phyloP scores from a whole-genome alignment of 2,888 invertebrate genomes.

The Aleiodes leptofemur region DNA sequence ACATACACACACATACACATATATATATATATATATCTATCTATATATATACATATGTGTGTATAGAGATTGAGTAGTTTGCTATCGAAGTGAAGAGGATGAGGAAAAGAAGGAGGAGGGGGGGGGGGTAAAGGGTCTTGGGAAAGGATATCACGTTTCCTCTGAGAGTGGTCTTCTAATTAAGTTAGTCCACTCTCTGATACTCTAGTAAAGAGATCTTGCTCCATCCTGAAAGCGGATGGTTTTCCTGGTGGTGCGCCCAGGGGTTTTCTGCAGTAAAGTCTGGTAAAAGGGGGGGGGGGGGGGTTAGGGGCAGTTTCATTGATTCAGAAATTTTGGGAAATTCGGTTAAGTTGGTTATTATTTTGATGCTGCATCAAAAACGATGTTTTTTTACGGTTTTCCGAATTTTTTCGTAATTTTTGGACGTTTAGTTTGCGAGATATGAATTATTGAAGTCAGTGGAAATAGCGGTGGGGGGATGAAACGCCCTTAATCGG shows the following conservation, averaged over 20 bases:
- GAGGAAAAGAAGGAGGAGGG: no score
- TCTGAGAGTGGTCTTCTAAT: conserved; percentile 61
- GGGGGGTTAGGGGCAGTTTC: neutral
- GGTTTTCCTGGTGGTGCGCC: conserved; percentile 41
- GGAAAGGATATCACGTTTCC: conserved; percentile 57
- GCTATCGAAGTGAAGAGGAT: neutral
- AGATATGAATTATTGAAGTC: no score
- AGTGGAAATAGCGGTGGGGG: no score
- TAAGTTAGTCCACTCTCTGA: conserved; percentile 60
- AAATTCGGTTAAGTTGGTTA: neutral
- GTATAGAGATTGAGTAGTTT: conserved; percentile 24
- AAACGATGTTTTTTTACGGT: no score
- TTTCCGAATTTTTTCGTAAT: no score
- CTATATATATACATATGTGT: neutral
- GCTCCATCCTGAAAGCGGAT: conserved; percentile 50
- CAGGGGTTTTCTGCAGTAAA: conserved; percentile 56
- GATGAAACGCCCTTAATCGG: no score
- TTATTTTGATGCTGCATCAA: no score
- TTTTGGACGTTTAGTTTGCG: no score
- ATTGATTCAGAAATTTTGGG: conserved; percentile 16
- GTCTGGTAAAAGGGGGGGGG: neutral
- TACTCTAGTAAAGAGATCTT: conserved; percentile 56
- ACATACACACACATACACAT: neutral
- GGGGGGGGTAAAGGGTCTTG: conserved; percentile 43
- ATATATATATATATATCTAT: no score